phyloP scores from a whole-genome alignment of 2,113 vertebrate species.

The Trematocara unimaculatum region DNA sequence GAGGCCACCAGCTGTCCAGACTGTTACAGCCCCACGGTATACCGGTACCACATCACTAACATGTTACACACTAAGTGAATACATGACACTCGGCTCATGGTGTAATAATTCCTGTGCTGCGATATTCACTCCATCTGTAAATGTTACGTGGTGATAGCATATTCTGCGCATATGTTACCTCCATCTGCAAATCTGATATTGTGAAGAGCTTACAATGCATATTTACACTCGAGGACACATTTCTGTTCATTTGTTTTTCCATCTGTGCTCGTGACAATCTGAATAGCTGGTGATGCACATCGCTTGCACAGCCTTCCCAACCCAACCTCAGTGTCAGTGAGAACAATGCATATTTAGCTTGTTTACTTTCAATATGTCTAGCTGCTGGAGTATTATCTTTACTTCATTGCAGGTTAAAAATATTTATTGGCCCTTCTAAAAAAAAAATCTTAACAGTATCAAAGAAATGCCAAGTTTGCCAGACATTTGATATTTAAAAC shows the following conservation, averaged over 20 bases:
- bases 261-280: conserved; percentile 27
- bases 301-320: background rate
- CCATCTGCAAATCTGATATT: conserved; percentile 43
- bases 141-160: background rate
- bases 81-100: background rate
- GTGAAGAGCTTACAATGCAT: conserved; percentile 37
- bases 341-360: background rate
- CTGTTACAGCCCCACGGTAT: background rate
- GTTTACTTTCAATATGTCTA: background rate
- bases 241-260: conserved; percentile 43
- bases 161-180: conserved; percentile 32
- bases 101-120: background rate
- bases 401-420: background rate
- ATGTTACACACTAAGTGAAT: background rate
- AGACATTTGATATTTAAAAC: background rate
- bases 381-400: background rate
- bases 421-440: background rate
- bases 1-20: background rate
- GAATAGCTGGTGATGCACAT: background rate
- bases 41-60: background rate
- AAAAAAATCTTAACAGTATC: background rate
- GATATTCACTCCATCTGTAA: conserved; percentile 16
- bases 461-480: background rate
- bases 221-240: conserved; percentile 33
- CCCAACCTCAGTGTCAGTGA: background rate